Conservation (phyloP, 2,797 vertebrate genomes). For the Carapus acus region DNA sequence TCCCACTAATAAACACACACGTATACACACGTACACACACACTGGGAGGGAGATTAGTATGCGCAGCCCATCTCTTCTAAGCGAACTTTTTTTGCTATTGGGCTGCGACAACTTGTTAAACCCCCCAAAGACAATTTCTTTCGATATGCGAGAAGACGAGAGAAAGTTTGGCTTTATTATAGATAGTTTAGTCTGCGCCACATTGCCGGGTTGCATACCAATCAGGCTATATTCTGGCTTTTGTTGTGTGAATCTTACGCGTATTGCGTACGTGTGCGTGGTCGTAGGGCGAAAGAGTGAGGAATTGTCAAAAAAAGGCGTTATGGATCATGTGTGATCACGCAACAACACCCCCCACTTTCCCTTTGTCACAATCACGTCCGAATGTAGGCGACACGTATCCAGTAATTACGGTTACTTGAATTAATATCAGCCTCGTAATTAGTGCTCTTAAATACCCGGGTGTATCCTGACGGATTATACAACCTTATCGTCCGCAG, state of each 20-base stretch:
- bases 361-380: too few relatives aligned
- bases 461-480: background rate
- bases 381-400: too few relatives aligned
- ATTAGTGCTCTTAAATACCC: background rate
- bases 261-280: constrained; percentile 10
- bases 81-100: too few relatives aligned
- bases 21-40: background rate
- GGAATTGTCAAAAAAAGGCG: background rate
- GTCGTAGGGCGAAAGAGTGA: background rate
- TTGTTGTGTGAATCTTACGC: background rate
- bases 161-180: constrained; percentile 42
- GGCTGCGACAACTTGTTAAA: too few relatives aligned
- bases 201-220: constrained; percentile 55
- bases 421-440: constrained; percentile 2
- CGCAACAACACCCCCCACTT: background rate
- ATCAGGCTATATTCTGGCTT: constrained; percentile 28
- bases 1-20: too few relatives aligned
- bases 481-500: background rate
- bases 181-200: constrained; percentile 48
- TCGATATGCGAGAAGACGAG: constrained; percentile 5
- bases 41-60: constrained; percentile 3
- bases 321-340: too few relatives aligned
- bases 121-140: background rate
- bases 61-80: constrained; percentile 9
- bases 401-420: too few relatives aligned